Conservation (phyloP, 2,113 vertebrate genomes). For the Podiceps cristatus region DNA sequence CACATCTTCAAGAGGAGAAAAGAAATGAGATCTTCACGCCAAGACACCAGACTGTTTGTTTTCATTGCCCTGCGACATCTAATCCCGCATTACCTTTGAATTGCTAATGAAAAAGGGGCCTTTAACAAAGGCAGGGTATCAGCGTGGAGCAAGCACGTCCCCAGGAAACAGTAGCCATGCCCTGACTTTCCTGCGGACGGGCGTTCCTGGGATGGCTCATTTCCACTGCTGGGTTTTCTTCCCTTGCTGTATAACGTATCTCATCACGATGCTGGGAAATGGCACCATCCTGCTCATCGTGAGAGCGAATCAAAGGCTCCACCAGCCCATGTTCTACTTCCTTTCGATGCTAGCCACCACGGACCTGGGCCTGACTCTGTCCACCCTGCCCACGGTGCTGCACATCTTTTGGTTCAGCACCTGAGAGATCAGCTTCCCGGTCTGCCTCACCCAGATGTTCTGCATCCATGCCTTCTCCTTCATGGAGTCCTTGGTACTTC, state of each 20-base stretch:
- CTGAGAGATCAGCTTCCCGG: not conserved
- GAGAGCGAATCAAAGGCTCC: not conserved
- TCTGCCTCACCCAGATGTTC: constrained; percentile 26
- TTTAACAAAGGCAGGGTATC: too few relatives aligned
- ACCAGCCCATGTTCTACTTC: not conserved
- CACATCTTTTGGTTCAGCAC: not conserved
- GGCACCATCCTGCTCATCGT: not conserved
- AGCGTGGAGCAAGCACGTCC: too few relatives aligned
- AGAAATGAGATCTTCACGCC: not conserved
- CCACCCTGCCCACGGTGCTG: not conserved
- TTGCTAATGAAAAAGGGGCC: not conserved
- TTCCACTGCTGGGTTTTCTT: not conserved
- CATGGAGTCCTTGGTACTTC: not conserved
- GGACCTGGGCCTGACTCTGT: not conserved
- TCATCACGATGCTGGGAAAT: not conserved
- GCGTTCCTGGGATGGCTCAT: not conserved
- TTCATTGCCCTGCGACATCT: not conserved
- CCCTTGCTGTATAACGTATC: not conserved
- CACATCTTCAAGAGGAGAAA: not conserved
- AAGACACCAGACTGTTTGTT: not conserved
- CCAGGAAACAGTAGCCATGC: not conserved
- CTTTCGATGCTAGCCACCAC: not conserved
- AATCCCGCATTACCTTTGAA: not conserved
- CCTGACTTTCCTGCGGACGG: not conserved
- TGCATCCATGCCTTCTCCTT: not conserved